A percentile compares a stretch with the other conserved stretches of the same genome.
Conservation (phyloP, 2,888 invertebrate genomes). For the Busseola fusca region DNA sequence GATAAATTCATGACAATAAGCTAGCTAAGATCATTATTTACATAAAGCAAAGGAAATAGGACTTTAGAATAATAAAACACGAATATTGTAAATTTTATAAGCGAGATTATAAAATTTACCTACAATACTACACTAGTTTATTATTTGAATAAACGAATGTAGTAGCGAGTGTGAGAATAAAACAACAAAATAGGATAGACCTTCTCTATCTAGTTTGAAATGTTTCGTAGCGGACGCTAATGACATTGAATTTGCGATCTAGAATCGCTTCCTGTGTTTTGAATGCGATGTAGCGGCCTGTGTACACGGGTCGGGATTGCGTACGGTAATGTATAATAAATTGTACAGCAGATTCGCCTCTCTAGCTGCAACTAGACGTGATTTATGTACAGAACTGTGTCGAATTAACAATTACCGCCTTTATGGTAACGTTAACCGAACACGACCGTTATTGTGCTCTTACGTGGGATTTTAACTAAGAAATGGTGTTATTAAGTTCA, state of each 20-base stretch:
- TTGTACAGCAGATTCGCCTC: conserved; percentile 79
- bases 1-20: conserved; percentile 35
- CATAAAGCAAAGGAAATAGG: conserved; percentile 36
- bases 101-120: too few species aligned
- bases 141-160: background rate
- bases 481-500: conserved; percentile 55
- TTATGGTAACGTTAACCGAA: conserved; percentile 69
- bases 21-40: conserved; percentile 39
- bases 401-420: conserved; percentile 85
- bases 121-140: conserved; percentile 12
- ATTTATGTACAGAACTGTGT: conserved; percentile 83
- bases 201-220: conserved; percentile 38
- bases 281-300: conserved; percentile 60
- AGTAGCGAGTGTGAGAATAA: conserved; percentile 2
- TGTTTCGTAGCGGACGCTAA: conserved; percentile 54
- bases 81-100: conserved; percentile 42
- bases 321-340: conserved; percentile 74
- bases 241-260: conserved; percentile 71
- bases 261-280: conserved; percentile 77
- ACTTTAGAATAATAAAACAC: conserved; percentile 36
- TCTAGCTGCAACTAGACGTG: conserved; percentile 78
- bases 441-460: conserved; percentile 72
- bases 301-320: conserved; percentile 44
- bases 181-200: conserved; percentile 44
- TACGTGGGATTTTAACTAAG: conserved; percentile 70